Evolutionary conservation across 2,888 invertebrate species (phyloP), one percentile per base, ranked within the genome.

Genomic region (Cataglyphis altisquamis): DNA sequence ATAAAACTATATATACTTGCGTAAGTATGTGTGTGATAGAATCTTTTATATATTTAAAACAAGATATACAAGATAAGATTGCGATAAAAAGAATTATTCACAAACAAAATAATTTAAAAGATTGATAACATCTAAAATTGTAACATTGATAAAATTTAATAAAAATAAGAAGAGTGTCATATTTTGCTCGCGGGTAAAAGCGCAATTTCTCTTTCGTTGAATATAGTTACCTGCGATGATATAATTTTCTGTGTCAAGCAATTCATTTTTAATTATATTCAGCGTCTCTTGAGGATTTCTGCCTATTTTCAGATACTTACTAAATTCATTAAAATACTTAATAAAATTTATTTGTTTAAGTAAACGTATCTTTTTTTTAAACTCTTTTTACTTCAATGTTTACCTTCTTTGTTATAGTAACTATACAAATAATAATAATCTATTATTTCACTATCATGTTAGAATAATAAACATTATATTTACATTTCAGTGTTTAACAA

Each of bases 241-340:
- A 21, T 66, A 73, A 74, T 80, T 74, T 80, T 21, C 36, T 60
- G n/a, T 29, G 77, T 55, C 36, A 62, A 73, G 36, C 55, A 36
- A 73, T 52, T 74, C 36, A 80, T 32, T 80, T 73, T 80, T 80
- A 80, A 80, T 80, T 80, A 73, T 60, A 73, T 29, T 48, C n/a
- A n/a, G 3, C 36, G 25, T 39, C 63, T 80, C 80, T 12, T 12
- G 73, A 80, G 48, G 39, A 15, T 77, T 68, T 77, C 48, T 67
- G 29, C 5, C 29, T 29, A 29, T 67, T 41, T 57, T 41, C 77
- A 25, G 55, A 25, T 55, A 55, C 25, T 67, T 55, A 55, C 39
- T 67, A 67, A 77, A 68, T 29, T 77, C 68, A 57, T 67, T 77
- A 77, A 57, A 77, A 57, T n/a, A 25, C 1, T 25, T 25, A 57